Conservation (phyloP, 2,113 vertebrate genomes). For the Hippocampus mohnikei region DNA sequence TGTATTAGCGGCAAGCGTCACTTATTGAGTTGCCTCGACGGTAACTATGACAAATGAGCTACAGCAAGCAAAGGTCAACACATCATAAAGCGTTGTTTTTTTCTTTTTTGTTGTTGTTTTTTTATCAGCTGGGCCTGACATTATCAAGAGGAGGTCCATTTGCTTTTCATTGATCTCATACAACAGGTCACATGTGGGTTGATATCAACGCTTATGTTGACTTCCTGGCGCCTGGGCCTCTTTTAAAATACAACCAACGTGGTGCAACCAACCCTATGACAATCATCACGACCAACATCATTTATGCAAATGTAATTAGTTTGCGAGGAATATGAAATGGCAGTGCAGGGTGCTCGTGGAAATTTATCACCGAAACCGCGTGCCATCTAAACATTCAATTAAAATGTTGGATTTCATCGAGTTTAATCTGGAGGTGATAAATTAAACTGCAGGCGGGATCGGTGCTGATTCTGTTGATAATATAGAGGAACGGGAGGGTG, state of each 20-base stretch:
- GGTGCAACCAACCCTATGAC: constrained; percentile 77
- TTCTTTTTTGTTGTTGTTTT: background rate
- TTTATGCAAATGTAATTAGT: constrained; percentile 99
- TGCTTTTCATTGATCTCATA: constrained; percentile 54
- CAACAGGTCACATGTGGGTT: constrained; percentile 31
- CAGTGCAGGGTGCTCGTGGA: constrained; percentile 84
- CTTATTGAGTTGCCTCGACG: constrained; percentile 7
- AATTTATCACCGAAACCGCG: constrained; percentile 93
- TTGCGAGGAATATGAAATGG: constrained; percentile 84
- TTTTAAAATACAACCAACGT: constrained; percentile 43
- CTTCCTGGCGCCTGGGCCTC: background rate
- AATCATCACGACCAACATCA: constrained; percentile 87
- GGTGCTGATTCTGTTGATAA: constrained; percentile 61
- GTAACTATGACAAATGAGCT: constrained; percentile 53
- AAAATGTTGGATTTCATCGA: constrained; percentile 94
- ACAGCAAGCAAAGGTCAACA: constrained; percentile 57
- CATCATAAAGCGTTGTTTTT: constrained; percentile 56
- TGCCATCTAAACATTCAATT: constrained; percentile 96
- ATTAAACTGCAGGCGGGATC: constrained; percentile 84
- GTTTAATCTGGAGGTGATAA: constrained; percentile 98
- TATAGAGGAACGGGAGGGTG: constrained; percentile 14
- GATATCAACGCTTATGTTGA: background rate
- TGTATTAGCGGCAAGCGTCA: background rate
- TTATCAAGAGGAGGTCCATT: constrained; percentile 52
- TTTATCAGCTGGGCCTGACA: constrained; percentile 46